phyloP scores from a whole-genome alignment of 2,888 invertebrate genomes.

The Euspilapteryx auroguttella region DNA sequence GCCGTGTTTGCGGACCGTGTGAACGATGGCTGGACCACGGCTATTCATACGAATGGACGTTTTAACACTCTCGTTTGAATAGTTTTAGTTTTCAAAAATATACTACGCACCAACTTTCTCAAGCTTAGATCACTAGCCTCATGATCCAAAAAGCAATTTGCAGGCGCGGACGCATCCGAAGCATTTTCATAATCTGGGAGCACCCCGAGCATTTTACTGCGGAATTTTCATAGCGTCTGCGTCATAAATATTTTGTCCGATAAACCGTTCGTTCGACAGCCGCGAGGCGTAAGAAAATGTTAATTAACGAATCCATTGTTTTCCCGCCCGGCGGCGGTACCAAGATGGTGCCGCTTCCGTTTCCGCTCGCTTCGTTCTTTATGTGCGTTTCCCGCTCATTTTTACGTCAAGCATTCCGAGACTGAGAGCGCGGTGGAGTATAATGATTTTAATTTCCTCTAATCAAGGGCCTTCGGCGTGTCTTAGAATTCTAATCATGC shows the following conservation, averaged over 20 bases:
- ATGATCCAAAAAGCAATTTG: conserved; percentile 10
- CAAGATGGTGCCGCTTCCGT: conserved; percentile 63
- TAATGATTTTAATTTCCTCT: conserved; percentile 63
- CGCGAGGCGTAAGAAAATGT: conserved; percentile 72
- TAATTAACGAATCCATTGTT: conserved; percentile 80
- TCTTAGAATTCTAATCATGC: conserved; percentile 62
- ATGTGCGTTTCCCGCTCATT: conserved; percentile 55
- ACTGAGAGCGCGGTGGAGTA: conserved; percentile 38
- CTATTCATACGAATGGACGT: too few relatives aligned
- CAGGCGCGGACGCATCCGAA: conserved; percentile 10
- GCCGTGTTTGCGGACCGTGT: too few relatives aligned
- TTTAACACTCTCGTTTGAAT: too few relatives aligned
- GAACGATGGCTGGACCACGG: too few relatives aligned
- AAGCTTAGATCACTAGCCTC: conserved; percentile 5
- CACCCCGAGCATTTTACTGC: conserved; percentile 11
- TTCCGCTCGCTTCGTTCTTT: conserved; percentile 56
- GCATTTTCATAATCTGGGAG: conserved; percentile 20
- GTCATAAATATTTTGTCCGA: conserved; percentile 62
- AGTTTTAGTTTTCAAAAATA: too few relatives aligned
- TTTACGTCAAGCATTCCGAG: conserved; percentile 49
- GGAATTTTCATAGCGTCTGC: conserved; percentile 47
- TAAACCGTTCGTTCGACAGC: conserved; percentile 62
- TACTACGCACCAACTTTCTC: too few relatives aligned
- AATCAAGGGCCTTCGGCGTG: conserved; percentile 59
- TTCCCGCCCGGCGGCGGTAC: conserved; percentile 61